Conservation (phyloP, 2,888 invertebrate species). For the Cyclophora albipunctata region DNA sequence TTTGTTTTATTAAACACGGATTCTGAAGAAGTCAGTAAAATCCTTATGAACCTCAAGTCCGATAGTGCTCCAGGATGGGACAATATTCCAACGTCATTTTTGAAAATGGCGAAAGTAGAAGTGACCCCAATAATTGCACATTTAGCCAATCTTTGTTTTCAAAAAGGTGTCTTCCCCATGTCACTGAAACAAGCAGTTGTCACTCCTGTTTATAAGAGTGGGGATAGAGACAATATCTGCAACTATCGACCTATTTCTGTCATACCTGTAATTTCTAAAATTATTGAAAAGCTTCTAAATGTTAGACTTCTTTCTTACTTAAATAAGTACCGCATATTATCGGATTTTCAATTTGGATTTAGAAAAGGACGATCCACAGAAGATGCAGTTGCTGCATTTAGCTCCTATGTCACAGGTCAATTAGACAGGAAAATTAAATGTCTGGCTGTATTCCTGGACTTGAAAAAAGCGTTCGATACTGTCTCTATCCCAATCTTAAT, state of each 20-base stretch:
- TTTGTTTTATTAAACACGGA: slow-evolving; percentile 7
- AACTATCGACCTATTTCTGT: slow-evolving; percentile 18
- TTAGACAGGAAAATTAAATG: slow-evolving; percentile 1
- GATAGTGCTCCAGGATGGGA: slow-evolving; percentile 13
- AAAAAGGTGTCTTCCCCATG: slow-evolving; percentile 9
- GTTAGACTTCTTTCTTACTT: slow-evolving; percentile 4
- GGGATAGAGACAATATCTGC: slow-evolving; percentile 7
- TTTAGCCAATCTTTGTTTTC: slow-evolving; percentile 8
- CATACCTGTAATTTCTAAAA: slow-evolving; percentile 5
- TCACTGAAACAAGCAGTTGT: slow-evolving; percentile 6
- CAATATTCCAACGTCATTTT: slow-evolving; percentile 7
- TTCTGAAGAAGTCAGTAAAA: slow-evolving; percentile 2
- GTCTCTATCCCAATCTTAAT: background rate
- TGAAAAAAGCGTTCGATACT: background rate
- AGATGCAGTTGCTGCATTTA: slow-evolving; percentile 1
- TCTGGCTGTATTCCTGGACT: background rate
- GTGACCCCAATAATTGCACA: slow-evolving; percentile 7
- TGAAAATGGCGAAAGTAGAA: slow-evolving; percentile 4
- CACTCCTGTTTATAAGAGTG: slow-evolving; percentile 12
- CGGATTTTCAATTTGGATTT: slow-evolving; percentile 6
- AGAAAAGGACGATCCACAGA: slow-evolving; percentile 4
- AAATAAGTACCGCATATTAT: background rate
- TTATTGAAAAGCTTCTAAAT: slow-evolving; percentile 8
- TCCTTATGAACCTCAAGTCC: slow-evolving; percentile 6
- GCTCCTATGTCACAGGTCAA: background rate